phyloP scores from a whole-genome alignment of 2,113 vertebrate genomes.

The Xiphophorus maculatus region DNA sequence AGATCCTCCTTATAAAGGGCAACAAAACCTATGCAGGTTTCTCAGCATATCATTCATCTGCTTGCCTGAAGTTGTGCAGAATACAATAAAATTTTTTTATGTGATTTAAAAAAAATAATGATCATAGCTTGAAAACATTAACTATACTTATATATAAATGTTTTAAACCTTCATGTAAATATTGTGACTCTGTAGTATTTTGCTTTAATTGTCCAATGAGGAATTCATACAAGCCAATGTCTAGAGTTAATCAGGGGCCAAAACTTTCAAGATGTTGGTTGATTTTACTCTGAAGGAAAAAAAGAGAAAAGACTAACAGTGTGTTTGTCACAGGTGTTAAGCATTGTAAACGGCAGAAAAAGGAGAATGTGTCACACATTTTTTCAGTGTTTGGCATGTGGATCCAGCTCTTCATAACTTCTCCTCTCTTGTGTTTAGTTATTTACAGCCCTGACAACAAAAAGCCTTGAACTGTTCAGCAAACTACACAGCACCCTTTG shows the following conservation, averaged over 20 bases:
- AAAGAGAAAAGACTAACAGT: conserved; percentile 10
- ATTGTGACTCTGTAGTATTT: not conserved
- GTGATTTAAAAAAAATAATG: not conserved
- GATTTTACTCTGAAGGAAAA: conserved; percentile 22
- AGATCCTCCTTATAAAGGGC: no score
- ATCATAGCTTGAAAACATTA: not conserved
- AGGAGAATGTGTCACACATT: conserved; percentile 45
- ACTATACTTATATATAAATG: not conserved
- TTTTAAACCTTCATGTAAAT: not conserved
- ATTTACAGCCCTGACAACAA: conserved; percentile 77
- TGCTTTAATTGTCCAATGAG: not conserved
- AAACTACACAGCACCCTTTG: conserved; percentile 77
- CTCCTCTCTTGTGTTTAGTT: conserved; percentile 69
- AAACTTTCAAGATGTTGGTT: conserved; percentile 13
- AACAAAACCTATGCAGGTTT: not conserved
- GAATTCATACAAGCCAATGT: not conserved
- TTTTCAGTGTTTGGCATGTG: conserved; percentile 46
- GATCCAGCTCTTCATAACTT: conserved; percentile 58
- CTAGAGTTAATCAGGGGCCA: conserved; percentile 17
- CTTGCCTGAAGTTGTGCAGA: not conserved
- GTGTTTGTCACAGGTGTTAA: conserved; percentile 57
- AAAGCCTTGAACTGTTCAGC: conserved; percentile 71
- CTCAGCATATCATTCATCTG: not conserved
- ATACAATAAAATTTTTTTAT: not conserved
- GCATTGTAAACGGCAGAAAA: conserved; percentile 16